Base-by-base conservation (phyloP, 1,140 invertebrate genomes). In the Hycleus cichorii region DNA sequence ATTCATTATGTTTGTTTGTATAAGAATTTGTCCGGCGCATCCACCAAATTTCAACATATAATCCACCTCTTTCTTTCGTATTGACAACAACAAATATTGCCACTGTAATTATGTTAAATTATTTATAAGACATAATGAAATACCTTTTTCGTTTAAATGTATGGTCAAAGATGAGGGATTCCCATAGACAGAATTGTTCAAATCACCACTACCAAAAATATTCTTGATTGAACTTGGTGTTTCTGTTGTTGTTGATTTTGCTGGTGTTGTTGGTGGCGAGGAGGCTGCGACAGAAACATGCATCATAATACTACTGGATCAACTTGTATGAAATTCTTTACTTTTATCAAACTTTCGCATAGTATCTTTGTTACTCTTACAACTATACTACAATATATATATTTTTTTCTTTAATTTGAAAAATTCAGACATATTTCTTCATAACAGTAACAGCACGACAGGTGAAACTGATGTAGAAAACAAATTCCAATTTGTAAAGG, bases 101-200 rank as follows among this genome's bases (percentile, higher is more conserved):
- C 50, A 62, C 55, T 58, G 60, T 62, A 5, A 11, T 1, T n/a
- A 48, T 24, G 5, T 6, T 5, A 48, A 45, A 12, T 32, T 5
- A 5, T 4, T 32, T 5, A 5, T 4, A 32, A 5, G 7, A 11
- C 38, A 42, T 8, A 43, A 42, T 38, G 47, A 55, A 5, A 7
- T 72, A 72, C 72, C 70, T 73, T 79, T 81, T 46, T 80, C 78
- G 52, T 77, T 76, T 48, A 65, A 62, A 68, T 81, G 77, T 66
- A 79, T 77, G 63, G 78, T 81, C 67, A 80, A 71, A 54, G 78
- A 81, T 66, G 79, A 81, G 27, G 80, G 80, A 69, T 81, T 81
- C 43, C 78, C 77, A 71, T 80, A 81, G 66, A 82, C 75, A 27
- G 79, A 80, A 70, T 81, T 81, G 73, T 80, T 81, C 72, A 80